Conservation (phyloP, 2,888 invertebrate genomes). For the Unio pictorum region DNA sequence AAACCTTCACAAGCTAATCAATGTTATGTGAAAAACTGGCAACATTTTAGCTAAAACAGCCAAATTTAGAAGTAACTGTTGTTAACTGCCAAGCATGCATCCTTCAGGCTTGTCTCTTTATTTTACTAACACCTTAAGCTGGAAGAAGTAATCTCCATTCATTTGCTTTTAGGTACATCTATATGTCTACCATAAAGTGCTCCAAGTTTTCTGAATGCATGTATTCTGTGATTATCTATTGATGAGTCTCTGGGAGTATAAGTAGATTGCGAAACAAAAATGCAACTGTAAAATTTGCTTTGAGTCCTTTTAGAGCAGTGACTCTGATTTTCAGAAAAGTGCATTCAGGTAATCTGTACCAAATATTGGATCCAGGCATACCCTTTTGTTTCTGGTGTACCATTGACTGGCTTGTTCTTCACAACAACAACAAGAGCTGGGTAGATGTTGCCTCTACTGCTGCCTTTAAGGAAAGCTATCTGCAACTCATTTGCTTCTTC, state of each 20-base stretch:
- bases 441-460: conserved; percentile 1
- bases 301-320: conserved; percentile 1
- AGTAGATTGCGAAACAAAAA: background rate
- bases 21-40: too few species aligned
- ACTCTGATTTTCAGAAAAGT: background rate
- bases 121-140: background rate
- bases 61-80: too few species aligned
- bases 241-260: background rate
- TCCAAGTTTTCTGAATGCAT: background rate
- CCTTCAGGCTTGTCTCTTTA: too few species aligned
- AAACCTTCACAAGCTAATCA: too few species aligned
- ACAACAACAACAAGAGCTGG: conserved; percentile 1
- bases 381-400: conserved; percentile 4
- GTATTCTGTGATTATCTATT: background rate
- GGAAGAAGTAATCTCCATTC: background rate
- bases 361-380: background rate
- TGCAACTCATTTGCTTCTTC: conserved; percentile 4
- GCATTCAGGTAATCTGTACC: too few species aligned
- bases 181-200: background rate
- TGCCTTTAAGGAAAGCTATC: conserved; percentile 8
- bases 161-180: background rate
- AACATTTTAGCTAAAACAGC: too few species aligned
- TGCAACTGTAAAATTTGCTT: background rate
- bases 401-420: conserved; percentile 1
- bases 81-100: too few species aligned